Evolutionary conservation across 23 tunicate species (phyloP), one percentile per base, ranked within the genome.

Genomic region (Clavelina lepadiformis): DNA sequence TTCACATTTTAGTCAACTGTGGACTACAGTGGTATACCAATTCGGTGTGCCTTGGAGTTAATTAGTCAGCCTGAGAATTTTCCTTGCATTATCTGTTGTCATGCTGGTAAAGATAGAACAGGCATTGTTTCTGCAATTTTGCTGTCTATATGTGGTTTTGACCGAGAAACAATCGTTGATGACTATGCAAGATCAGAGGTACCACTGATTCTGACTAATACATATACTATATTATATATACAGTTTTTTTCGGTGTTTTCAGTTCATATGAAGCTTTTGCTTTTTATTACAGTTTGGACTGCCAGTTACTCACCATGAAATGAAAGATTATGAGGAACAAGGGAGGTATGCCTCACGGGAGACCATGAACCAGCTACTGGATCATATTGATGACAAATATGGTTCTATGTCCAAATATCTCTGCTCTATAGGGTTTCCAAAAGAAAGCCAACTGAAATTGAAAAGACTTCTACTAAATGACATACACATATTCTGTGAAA

Each of bases 71-170:
- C 26, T 13, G 85, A 68, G 23, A 79, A 46, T 11, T 11, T 37
- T 18, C 83, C 83, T 0, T 71, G 62, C 28, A 46, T 79, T 11
- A 70, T 79, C 18, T 79, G 85, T 44, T 79, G 85, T 30, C 85
- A 79, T 69, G 85, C 72, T 35, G 85, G 85, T 3, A 79, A 79
- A 33, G 85, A 79, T 31, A 49, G 85, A 25, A 79, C 85, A 32
- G 85, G 85, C 13, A 70, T 79, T 6, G 15, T 79, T 37, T 69
- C 85, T 2, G 85, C 85, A 33, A 8, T 79, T 18, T 38, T 79
- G 19, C 77, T 79, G 23, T 58, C 77, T 18, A 55, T 79, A 32
- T 60, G 69, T 51, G 85, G 85, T 5, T 35, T 7, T 32, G 52
- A 35, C 33, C 54, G 29, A 49, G 28, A 60, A 37, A 30, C 26